Evolutionary conservation across 2,888 invertebrate genomes (phyloP), one percentile per base, ranked within the genome.

Genomic region (Nezara viridula): DNA sequence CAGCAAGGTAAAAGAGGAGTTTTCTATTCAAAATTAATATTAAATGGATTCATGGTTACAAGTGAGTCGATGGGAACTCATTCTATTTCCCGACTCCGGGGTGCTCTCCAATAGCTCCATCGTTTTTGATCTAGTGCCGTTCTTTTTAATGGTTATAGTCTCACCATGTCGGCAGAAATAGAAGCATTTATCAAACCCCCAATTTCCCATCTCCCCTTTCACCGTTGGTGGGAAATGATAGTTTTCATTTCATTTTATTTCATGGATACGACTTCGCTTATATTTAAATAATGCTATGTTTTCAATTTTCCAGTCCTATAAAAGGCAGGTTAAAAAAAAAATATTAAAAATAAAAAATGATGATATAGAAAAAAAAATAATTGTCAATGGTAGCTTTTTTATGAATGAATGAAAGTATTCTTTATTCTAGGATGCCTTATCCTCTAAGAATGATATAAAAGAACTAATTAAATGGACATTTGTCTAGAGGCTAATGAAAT

Each of bases 61-160:
- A 66, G 66, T 66, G 66, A 27, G 32, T 32, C 81, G 44, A 81
- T 81, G 12, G 44, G 81, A 40, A 44, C 81, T 81, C 44, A 81
- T 44, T 81, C 81, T 44, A 81, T 81, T 66, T 81, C 81, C 44
- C 81, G 44, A 81, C 2, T 44, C n/a, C 44, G 14, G 44, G 5
- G 24, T n/a, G 81, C 5, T n/a, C n/a, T n/a, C n/a, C 7, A 44
- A 81, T 81, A 40, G 81, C 81, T 44, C 81, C 44, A 81, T 81
- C 81, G 24, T 14, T 81, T 40, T 44, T 81, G 81, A 81, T 81
- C 44, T 81, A 81, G 44, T 44, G 32, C 81, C 81, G 40, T 81
- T 44, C 81, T 81, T 81, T 81, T 81, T 81, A 81, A 81, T 81
- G 81, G 81, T 81, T 81, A 81, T 81, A 37, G 81, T 44, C 81